These are phyloP conservation scores for Aphyosemion australe DNA, from an alignment of 2,113 vertebrate species.

Conservation along the genomic window DNA sequence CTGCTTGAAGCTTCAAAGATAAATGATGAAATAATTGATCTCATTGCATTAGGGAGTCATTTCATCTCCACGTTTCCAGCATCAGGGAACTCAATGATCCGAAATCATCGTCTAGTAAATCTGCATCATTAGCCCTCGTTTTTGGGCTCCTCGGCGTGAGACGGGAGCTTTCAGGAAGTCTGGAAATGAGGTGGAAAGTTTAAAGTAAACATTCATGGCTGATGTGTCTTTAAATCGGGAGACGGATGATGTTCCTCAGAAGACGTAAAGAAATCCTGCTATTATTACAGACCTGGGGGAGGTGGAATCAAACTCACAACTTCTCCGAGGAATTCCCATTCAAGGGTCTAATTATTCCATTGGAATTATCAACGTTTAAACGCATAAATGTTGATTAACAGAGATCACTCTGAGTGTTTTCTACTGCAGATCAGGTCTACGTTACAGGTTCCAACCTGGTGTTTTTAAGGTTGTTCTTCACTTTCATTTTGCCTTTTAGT, in stretches of 20 bases:
- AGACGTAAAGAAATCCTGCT: neutral
- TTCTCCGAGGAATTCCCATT: too few relatives aligned
- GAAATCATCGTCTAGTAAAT: constrained; percentile 3
- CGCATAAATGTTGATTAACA: too few relatives aligned
- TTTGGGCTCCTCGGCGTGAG: neutral
- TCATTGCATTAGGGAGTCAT: neutral
- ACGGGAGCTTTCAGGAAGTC: neutral
- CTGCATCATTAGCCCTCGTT: constrained; percentile 2
- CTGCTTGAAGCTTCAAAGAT: constrained; percentile 7
- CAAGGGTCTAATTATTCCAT: too few relatives aligned
- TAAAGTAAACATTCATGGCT: neutral
- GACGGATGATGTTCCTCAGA: neutral
- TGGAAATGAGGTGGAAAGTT: neutral
- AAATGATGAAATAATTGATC: constrained; percentile 11
- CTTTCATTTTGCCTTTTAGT: too few relatives aligned
- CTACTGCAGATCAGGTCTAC: too few relatives aligned
- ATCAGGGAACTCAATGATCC: neutral
- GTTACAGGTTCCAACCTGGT: too few relatives aligned
- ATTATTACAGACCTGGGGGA: too few relatives aligned
- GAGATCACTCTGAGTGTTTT: too few relatives aligned
- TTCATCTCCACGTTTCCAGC: constrained; percentile 1
- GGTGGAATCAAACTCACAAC: neutral
- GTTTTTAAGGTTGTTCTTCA: too few relatives aligned
- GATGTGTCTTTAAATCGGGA: neutral
- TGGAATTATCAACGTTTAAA: too few relatives aligned